phyloP scores from a whole-genome alignment of 2,797 vertebrate species.

The Macrochelys suwanniensis region DNA sequence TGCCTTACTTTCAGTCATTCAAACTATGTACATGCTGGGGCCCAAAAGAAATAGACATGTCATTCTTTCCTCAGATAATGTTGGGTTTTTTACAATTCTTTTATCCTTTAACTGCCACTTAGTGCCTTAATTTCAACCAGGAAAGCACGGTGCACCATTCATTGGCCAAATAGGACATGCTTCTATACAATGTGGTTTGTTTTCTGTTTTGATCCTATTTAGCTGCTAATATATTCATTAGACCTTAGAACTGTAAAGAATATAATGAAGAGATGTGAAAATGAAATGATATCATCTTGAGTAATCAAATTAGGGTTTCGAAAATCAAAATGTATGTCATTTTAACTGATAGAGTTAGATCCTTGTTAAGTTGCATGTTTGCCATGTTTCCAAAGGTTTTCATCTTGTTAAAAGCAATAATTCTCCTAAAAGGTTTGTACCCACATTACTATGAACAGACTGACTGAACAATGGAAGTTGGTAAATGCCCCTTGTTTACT shows the following conservation, averaged over 20 bases:
- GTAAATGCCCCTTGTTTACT: constrained; percentile 58
- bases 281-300: constrained; percentile 59
- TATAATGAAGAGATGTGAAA: constrained; percentile 75
- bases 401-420: constrained; percentile 80
- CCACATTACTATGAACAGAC: constrained; percentile 42
- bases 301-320: constrained; percentile 73
- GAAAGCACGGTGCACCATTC: constrained; percentile 81
- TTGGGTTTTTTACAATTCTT: constrained; percentile 51
- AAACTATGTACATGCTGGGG: constrained; percentile 66
- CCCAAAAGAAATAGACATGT: constrained; percentile 43
- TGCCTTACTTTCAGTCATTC: constrained; percentile 82
- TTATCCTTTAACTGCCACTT: constrained; percentile 82
- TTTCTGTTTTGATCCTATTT: constrained; percentile 60
- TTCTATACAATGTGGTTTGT: constrained; percentile 69
- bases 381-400: constrained; percentile 74
- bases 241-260: constrained; percentile 70
- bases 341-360: constrained; percentile 72
- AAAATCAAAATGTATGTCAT: constrained; percentile 69
- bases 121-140: constrained; percentile 86
- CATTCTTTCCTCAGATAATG: constrained; percentile 59
- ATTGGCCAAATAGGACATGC: constrained; percentile 76
- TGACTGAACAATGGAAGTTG: constrained; percentile 44
- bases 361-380: constrained; percentile 68
- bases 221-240: constrained; percentile 75
- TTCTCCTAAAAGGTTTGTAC: constrained; percentile 61